Conservation (phyloP, 2,113 vertebrate genomes). For the Gymnorhina tibicen region DNA sequence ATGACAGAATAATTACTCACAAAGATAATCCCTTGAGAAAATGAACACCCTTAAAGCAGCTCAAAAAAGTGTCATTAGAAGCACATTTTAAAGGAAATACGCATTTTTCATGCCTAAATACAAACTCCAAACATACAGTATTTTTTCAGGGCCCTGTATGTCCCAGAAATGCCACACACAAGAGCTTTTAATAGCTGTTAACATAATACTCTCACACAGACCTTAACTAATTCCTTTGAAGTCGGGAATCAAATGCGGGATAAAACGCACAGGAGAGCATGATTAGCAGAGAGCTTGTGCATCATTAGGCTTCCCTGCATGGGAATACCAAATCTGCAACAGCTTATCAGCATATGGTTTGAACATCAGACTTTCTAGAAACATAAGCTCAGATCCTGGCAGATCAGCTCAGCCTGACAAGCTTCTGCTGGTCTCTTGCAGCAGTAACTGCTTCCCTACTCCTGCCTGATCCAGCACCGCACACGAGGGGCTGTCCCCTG, state of each 20-base stretch:
- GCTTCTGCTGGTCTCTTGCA: neutral
- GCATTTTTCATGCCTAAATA: neutral
- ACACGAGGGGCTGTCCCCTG: neutral
- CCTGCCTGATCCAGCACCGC: no score
- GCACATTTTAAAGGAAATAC: neutral
- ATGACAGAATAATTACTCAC: neutral
- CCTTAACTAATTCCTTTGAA: neutral
- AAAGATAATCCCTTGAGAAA: neutral
- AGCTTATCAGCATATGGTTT: conserved; percentile 1
- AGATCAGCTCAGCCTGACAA: neutral
- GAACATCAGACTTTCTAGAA: neutral
- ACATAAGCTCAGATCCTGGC: neutral
- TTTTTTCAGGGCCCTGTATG: neutral
- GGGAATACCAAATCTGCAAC: neutral
- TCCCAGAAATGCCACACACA: neutral
- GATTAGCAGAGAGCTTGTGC: neutral
- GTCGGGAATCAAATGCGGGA: neutral
- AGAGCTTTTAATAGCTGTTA: neutral
- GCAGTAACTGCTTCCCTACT: neutral
- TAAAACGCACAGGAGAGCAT: neutral
- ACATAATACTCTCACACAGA: neutral
- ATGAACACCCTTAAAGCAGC: neutral
- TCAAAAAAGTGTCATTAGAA: neutral
- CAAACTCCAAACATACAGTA: neutral
- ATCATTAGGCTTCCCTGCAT: neutral